phyloP scores from a whole-genome alignment of 1,140 invertebrate genomes.

The Pygmarrhopalites habei region DNA sequence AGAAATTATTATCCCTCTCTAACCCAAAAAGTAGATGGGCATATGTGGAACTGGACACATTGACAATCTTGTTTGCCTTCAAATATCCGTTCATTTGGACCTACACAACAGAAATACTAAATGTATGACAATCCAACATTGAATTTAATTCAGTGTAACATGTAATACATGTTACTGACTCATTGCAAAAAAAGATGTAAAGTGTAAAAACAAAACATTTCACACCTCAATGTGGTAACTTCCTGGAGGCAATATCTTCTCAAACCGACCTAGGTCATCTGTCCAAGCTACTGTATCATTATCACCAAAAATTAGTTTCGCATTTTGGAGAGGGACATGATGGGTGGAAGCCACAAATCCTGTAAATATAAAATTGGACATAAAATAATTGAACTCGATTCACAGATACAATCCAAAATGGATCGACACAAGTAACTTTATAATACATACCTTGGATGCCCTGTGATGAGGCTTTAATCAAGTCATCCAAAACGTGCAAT shows the following conservation, averaged over 20 bases:
- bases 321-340: slow-evolving; percentile 54
- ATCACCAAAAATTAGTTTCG: slow-evolving; percentile 49
- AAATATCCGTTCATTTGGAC: slow-evolving; percentile 46
- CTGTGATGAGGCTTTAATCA: slow-evolving; percentile 9
- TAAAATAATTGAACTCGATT: too few relatives aligned
- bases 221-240: slow-evolving; percentile 49
- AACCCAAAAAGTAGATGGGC: slow-evolving; percentile 59
- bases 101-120: neutral
- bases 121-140: too few relatives aligned
- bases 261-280: slow-evolving; percentile 53
- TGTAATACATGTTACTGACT: neutral
- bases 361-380: slow-evolving; percentile 7
- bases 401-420: too few relatives aligned
- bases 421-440: too few relatives aligned
- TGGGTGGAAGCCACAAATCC: slow-evolving; percentile 39
- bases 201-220: too few relatives aligned
- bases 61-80: slow-evolving; percentile 49
- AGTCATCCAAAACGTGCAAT: slow-evolving; percentile 6
- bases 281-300: slow-evolving; percentile 46
- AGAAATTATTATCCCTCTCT: slow-evolving; percentile 55
- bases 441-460: slow-evolving; percentile 30
- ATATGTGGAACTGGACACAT: slow-evolving; percentile 45
- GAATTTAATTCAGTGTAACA: too few relatives aligned
- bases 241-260: slow-evolving; percentile 50
- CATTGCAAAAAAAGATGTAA: neutral